Conservation (phyloP, 2,113 vertebrate genomes). For the Peromyscus californicus region DNA sequence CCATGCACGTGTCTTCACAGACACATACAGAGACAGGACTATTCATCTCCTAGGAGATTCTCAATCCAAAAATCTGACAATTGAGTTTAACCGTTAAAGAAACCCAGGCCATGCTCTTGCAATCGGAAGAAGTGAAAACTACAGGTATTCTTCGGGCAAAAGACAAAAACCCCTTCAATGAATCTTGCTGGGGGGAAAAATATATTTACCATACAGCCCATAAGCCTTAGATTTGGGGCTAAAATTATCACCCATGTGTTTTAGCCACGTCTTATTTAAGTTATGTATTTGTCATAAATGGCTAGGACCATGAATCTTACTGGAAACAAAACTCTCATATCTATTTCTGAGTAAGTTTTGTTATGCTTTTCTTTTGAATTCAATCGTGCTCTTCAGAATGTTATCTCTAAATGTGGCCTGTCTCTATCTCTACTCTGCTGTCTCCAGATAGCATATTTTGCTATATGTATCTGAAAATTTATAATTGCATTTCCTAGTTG, state of each 20-base stretch:
- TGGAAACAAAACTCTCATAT: constrained; percentile 36
- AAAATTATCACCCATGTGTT: constrained; percentile 49
- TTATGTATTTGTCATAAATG: constrained; percentile 55
- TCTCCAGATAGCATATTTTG: constrained; percentile 52
- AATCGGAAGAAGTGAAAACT: not conserved
- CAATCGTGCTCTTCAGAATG: constrained; percentile 15
- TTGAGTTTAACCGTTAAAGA: not conserved
- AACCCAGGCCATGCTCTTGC: not conserved
- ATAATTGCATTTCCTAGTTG: constrained; percentile 7
- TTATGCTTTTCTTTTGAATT: constrained; percentile 40
- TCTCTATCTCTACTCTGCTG: not conserved
- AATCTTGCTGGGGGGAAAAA: not conserved
- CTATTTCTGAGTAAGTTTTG: not conserved
- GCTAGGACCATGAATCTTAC: constrained; percentile 55
- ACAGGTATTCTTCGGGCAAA: not conserved
- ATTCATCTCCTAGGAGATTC: not conserved
- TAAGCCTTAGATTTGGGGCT: constrained; percentile 1
- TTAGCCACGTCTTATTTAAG: constrained; percentile 45
- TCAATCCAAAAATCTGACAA: not conserved
- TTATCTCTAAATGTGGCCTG: not conserved
- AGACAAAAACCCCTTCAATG: not conserved
- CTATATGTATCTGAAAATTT: constrained; percentile 26
- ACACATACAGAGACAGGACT: not conserved
- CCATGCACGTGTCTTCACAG: not conserved
- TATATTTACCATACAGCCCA: not conserved